These are phyloP conservation scores for Pogonomyrmex barbatus DNA, from an alignment of 1,140 invertebrate genomes.

Conservation along the genomic window DNA sequence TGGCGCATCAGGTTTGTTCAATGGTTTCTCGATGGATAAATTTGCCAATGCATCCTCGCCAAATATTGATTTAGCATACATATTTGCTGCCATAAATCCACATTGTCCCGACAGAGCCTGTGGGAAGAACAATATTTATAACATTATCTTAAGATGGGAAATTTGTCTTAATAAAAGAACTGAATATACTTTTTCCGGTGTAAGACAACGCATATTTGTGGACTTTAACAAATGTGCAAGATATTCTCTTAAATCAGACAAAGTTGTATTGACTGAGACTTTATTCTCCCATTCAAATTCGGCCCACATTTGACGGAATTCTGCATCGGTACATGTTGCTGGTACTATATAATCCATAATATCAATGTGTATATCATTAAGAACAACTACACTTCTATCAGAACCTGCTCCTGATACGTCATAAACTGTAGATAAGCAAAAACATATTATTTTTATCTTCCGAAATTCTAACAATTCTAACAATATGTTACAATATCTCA, in stretches of 20 bases:
- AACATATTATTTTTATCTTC: not conserved
- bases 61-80: slow-evolving; percentile 99
- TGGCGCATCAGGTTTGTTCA: slow-evolving; percentile 94
- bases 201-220: slow-evolving; percentile 99
- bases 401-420: slow-evolving; percentile 97
- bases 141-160: slow-evolving; percentile 19
- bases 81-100: slow-evolving; percentile 99
- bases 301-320: slow-evolving; percentile 99
- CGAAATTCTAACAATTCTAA: not conserved
- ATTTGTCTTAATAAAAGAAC: slow-evolving; percentile 22
- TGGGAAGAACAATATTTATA: slow-evolving; percentile 46
- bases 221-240: slow-evolving; percentile 96
- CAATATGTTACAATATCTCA: not conserved
- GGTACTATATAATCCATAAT: slow-evolving; percentile 99
- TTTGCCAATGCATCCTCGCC: slow-evolving; percentile 99
- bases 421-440: slow-evolving; percentile 90
- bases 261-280: slow-evolving; percentile 98
- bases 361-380: slow-evolving; percentile 99
- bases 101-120: slow-evolving; percentile 97
- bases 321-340: slow-evolving; percentile 96
- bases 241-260: slow-evolving; percentile 97
- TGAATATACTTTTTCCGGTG: slow-evolving; percentile 93
- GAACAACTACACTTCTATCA: slow-evolving; percentile 98
- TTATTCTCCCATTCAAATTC: slow-evolving; percentile 99
- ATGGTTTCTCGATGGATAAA: slow-evolving; percentile 98